Evolutionary conservation across 2,113 vertebrate genomes (phyloP), one percentile per base, ranked within the genome.

Genomic region (Lota lota): DNA sequence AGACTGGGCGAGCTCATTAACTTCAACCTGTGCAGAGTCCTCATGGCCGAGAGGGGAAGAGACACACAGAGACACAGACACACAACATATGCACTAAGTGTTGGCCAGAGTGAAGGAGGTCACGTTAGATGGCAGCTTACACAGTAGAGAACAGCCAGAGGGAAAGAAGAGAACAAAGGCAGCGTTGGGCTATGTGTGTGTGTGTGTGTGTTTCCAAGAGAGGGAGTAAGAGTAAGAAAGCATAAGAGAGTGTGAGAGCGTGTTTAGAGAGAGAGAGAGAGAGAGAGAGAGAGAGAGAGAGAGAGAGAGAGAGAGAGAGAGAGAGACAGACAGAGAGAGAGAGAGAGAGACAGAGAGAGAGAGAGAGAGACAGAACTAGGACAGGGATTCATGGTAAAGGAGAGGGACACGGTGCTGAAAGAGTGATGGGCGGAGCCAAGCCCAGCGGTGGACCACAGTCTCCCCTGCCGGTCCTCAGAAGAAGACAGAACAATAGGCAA

Each of bases 1-100:
- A 92, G 87, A 72, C 90, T 92, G 18, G 91, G 91, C 66, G 91
- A 92, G 88, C 91, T 92, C 87, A 92, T 91, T 81, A 92, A 73
- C 90, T 91, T 92, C 75, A 92, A 77, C 79, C 91, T 89, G 78
- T 92, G 91, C 77, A 92, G 85, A 72, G 88, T 92, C 88, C 92
- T 92, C 88, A 91, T 89, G 84, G 72, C 78, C 17, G 62, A 47
- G 33, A 47, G 62, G 47, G 28, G 21, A 33, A 40, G 62, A 20
- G 62, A 40, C n/a, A 63, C 33, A 20, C 18, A 63, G 28, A 63
- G 33, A 79, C 72, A 75, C 28, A 61, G 57, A 33, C 33, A 66
- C 51, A 17, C 60, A n/a, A 40, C 40, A 33, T 33, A 24, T 17
- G 36, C 24, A 66, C 75, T 74, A 33, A 79, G 70, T 73, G 63